phyloP scores from a whole-genome alignment of 2,113 vertebrate species.

The Oxyruncus cristatus region DNA sequence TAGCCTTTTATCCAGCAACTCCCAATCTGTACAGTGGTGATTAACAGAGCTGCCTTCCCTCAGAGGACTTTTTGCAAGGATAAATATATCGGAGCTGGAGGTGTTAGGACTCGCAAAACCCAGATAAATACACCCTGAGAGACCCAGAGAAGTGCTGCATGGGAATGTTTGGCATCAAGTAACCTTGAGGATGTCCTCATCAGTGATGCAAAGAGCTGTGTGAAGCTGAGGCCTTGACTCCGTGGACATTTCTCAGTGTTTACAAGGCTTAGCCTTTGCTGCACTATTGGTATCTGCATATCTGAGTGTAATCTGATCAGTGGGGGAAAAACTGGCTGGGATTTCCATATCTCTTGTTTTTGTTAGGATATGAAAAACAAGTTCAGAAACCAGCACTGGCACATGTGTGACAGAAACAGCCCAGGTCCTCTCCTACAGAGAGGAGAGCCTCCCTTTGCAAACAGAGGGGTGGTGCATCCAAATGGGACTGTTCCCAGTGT shows the following conservation, averaged over 20 bases:
- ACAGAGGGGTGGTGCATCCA: not conserved
- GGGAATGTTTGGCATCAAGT: not conserved
- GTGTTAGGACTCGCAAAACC: not conserved
- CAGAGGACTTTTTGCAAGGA: not conserved
- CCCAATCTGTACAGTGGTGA: conserved; percentile 26
- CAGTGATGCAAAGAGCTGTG: not conserved
- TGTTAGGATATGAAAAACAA: not conserved
- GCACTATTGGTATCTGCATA: not conserved
- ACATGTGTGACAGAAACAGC: not conserved
- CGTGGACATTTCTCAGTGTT: not conserved
- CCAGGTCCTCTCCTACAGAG: not conserved
- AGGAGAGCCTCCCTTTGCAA: not conserved
- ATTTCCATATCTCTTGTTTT: not conserved
- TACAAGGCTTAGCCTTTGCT: not conserved
- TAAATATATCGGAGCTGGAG: conserved; percentile 1
- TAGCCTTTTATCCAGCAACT: conserved; percentile 46
- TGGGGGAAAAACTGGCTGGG: not conserved
- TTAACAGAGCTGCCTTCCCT: conserved; percentile 26
- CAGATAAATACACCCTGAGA: conserved; percentile 47
- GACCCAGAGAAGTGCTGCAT: not conserved
- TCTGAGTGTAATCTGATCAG: not conserved
- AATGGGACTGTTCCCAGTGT: accelerated
- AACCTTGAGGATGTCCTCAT: conserved; percentile 32
- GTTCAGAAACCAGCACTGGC: not conserved
- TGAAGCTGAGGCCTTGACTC: not conserved